Base-by-base conservation (phyloP, 2,797 vertebrate genomes). In the Chrysocyon brachyurus region DNA sequence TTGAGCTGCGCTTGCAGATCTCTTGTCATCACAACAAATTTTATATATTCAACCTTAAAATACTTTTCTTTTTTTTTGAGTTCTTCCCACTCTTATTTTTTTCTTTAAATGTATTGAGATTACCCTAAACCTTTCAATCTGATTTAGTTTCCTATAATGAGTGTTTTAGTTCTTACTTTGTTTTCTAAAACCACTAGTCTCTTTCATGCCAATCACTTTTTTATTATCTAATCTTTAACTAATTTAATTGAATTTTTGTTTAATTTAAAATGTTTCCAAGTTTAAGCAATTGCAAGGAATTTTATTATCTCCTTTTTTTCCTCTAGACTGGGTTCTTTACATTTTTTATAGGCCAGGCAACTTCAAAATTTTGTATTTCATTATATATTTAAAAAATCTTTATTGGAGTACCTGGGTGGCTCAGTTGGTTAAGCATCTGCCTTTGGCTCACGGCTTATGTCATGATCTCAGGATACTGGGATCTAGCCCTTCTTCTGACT, bases 211-310 rank as follows among this genome's bases (percentile, higher is more conserved):
- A 72, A 57, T 56, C 6, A 8, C 5, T 73, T 83, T n/a, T 24
- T 78, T 36, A 56, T 84, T 57, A 78, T 33, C 9, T 49, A 61
- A 68, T 61, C 3, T 21, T 21, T 63, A 57, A 28, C 1, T 70
- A 6, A 40, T 5, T 85, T 77, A 22, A 46, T 31, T 91, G 12
- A 83, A 33, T 7, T 68, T 91, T 94, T 78, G 12, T 6, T 83
- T 77, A 54, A 90, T 10, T 63, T 33, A 56, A 88, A 70, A 33
- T 78, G 19, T 75, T 91, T 72, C 6, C 26, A 94, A 15, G 33
- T n/a, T 66, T 31, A 85, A 66, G 22, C 6, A 40, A 83, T 79
- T 31, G 4, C 2, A 57, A 66, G 40, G 4, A 89, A 49, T 9
- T 54, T 59, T 61, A 78, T 70, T 46, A 10, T 26, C 49, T 88